phyloP scores from a whole-genome alignment of 2,797 vertebrate genomes.

The Acrocephalus scirpaceus region DNA sequence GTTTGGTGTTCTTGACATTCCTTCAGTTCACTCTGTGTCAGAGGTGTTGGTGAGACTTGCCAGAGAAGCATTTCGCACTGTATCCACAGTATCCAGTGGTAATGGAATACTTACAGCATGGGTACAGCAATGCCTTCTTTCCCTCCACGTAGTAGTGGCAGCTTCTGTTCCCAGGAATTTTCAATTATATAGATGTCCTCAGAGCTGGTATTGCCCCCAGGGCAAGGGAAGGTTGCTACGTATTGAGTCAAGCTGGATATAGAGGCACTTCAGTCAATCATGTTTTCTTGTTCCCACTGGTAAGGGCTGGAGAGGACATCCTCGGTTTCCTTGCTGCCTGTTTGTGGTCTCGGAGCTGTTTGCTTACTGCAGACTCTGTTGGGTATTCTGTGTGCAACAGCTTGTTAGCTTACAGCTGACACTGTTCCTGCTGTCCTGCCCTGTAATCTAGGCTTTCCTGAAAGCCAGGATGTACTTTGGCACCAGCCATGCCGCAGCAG shows the following conservation, averaged over 20 bases:
- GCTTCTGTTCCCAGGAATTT: neutral
- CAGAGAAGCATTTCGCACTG: neutral
- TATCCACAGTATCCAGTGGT: too few relatives aligned
- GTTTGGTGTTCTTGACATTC: neutral
- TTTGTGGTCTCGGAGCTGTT: neutral
- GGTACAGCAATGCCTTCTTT: rapidly evolving
- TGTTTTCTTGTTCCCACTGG: neutral
- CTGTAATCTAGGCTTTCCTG: neutral
- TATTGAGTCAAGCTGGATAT: neutral
- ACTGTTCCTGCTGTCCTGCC: neutral
- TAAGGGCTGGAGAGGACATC: neutral
- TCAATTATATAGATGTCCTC: neutral
- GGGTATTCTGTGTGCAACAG: neutral
- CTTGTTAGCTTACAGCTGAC: neutral
- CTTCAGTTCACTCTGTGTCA: neutral
- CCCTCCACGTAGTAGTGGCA: neutral
- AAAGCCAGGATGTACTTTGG: neutral
- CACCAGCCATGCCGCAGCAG: neutral
- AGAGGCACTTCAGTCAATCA: neutral
- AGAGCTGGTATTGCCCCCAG: rapidly evolving
- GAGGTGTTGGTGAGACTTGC: neutral
- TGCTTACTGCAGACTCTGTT: neutral
- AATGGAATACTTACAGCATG: rapidly evolving
- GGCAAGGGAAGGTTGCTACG: neutral
- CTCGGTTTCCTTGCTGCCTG: neutral